phyloP scores from a whole-genome alignment of 2,888 invertebrate genomes.

The Hyppa rectilinea region DNA sequence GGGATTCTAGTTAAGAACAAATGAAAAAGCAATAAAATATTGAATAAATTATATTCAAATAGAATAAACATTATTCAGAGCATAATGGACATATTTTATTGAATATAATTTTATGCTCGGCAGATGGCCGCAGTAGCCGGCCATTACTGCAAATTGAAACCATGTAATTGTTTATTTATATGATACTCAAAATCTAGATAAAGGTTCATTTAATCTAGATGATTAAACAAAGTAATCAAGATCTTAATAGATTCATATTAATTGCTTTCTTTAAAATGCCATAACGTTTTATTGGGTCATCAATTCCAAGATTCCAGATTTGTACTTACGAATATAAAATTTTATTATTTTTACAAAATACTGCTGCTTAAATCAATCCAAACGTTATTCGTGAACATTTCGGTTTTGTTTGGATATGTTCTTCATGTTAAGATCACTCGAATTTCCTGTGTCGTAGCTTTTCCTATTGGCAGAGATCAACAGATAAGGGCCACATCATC shows the following conservation, averaged over 20 bases:
- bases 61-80: slow-evolving; percentile 27
- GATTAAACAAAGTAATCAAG: slow-evolving; percentile 53
- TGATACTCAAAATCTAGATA: slow-evolving; percentile 43
- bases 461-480: slow-evolving; percentile 53
- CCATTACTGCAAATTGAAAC: slow-evolving; percentile 55
- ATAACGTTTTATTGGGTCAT: slow-evolving; percentile 55
- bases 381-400: neutral
- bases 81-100: slow-evolving; percentile 34
- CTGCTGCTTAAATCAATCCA: neutral
- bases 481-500: slow-evolving; percentile 60
- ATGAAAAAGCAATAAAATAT: slow-evolving; percentile 38
- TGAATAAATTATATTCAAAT: slow-evolving; percentile 32
- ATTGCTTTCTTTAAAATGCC: slow-evolving; percentile 47
- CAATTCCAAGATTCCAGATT: slow-evolving; percentile 17
- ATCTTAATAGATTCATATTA: slow-evolving; percentile 40
- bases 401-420: neutral
- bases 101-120: slow-evolving; percentile 26
- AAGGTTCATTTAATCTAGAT: slow-evolving; percentile 41
- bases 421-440: neutral
- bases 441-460: slow-evolving; percentile 31
- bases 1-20: slow-evolving; percentile 39
- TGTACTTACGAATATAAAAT: slow-evolving; percentile 10
- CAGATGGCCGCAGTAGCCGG: slow-evolving; percentile 28
- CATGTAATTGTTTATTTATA: slow-evolving; percentile 43
- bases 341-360: slow-evolving; percentile 31